These are phyloP conservation scores for Araneus ventricosus DNA, from an alignment of 1,140 invertebrate species.

Conservation along the genomic window DNA sequence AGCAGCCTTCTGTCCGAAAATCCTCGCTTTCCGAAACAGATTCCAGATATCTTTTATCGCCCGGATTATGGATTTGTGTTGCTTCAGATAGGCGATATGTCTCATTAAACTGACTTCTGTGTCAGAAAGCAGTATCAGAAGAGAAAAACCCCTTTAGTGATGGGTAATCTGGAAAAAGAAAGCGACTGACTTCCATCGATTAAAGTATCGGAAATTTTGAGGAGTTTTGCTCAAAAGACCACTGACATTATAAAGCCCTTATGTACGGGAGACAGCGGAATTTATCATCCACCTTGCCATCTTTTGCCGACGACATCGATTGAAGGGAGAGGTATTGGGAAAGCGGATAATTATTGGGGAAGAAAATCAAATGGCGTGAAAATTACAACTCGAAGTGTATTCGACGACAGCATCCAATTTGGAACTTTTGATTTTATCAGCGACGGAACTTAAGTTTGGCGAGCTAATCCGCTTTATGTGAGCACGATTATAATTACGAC, in stretches of 20 bases:
- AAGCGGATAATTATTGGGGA: background rate
- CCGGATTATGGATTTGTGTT: constrained; percentile 12
- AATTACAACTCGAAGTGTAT: constrained; percentile 17
- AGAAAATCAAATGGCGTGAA: background rate
- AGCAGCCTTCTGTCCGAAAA: background rate
- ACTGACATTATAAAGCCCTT: background rate
- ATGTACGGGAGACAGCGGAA: too few relatives aligned
- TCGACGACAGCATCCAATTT: background rate
- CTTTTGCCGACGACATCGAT: background rate
- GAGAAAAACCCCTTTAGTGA: background rate
- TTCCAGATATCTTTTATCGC: constrained; percentile 6
- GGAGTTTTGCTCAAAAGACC: background rate
- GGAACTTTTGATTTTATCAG: constrained; percentile 7
- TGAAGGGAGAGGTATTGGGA: background rate
- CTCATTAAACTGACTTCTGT: background rate
- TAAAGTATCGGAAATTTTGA: background rate
- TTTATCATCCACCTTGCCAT: background rate
- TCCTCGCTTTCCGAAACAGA: background rate
- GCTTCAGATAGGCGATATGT: background rate
- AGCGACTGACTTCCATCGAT: background rate
- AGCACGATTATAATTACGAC: background rate
- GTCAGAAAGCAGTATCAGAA: background rate
- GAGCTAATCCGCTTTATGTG: background rate
- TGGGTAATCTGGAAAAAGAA: background rate
- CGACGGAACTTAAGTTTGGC: background rate